Evolutionary conservation across 2,888 invertebrate genomes (phyloP).

Genomic region (Drosophila neutralis): DNA sequence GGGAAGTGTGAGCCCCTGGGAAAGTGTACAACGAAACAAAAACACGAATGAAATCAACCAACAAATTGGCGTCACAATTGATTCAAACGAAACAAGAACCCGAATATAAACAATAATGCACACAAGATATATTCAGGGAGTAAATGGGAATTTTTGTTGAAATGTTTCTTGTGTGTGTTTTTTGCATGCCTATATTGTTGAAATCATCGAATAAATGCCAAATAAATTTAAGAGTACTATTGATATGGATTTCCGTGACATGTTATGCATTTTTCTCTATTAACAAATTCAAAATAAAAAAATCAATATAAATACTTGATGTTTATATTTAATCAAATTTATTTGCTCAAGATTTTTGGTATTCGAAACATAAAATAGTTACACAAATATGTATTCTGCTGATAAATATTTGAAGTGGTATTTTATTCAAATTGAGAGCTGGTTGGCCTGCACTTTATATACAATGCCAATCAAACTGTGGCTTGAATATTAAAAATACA

Average conservation of each 20-base stretch:
- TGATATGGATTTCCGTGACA: neutral
- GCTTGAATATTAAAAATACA: slow-evolving; percentile 36
- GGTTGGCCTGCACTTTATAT: neutral
- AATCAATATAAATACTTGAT: neutral
- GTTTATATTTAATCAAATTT: neutral
- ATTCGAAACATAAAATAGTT: neutral
- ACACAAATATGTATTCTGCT: neutral
- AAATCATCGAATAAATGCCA: neutral
- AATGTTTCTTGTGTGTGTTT: neutral
- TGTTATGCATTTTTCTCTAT: neutral
- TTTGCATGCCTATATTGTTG: neutral
- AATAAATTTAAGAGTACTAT: neutral
- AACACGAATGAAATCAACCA: slow-evolving; percentile 44
- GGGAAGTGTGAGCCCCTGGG: slow-evolving; percentile 6
- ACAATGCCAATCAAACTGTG: slow-evolving; percentile 12
- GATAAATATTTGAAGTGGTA: slow-evolving; percentile 3
- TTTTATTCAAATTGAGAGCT: slow-evolving; percentile 10
- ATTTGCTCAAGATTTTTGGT: neutral
- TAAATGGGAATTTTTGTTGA: slow-evolving; percentile 8
- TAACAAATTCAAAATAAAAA: neutral
- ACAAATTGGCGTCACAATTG: slow-evolving; percentile 60
- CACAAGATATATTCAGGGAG: neutral
- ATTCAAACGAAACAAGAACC: slow-evolving; percentile 43
- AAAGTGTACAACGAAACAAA: slow-evolving; percentile 20
- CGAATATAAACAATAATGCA: neutral